Evolutionary conservation across 2,113 vertebrate species (phyloP).

Genomic region (Ariopsis seemanni): DNA sequence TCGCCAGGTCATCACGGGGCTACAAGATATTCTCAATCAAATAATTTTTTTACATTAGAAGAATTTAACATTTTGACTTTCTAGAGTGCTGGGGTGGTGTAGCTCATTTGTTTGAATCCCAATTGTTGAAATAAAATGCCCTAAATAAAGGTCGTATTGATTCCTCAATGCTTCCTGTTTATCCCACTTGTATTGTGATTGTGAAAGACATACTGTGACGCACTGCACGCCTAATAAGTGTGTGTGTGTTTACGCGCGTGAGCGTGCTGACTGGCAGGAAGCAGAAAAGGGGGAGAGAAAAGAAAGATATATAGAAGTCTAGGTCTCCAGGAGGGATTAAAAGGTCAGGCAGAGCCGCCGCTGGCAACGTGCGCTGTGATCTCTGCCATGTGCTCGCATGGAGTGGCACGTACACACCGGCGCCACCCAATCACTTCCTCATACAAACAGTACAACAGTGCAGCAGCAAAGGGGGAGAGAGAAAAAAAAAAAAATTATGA

Average conservation of each 20-base stretch:
- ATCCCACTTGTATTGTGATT: not conserved
- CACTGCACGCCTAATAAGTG: not conserved
- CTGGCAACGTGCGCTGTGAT: slow-evolving; percentile 60
- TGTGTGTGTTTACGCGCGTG: no score
- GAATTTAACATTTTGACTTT: no score
- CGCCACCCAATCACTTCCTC: slow-evolving; percentile 60
- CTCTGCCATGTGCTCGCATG: slow-evolving; percentile 51
- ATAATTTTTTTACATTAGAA: not conserved
- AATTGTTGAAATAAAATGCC: not conserved
- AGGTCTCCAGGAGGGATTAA: slow-evolving; percentile 62
- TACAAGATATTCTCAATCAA: not conserved
- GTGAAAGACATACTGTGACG: not conserved
- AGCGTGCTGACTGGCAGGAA: not conserved
- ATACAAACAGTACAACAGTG: slow-evolving; percentile 52
- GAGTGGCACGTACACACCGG: slow-evolving; percentile 64
- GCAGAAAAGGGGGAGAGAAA: not conserved
- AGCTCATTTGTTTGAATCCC: not conserved
- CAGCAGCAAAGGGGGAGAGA: not conserved
- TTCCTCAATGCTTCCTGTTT: not conserved
- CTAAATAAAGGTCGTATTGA: not conserved
- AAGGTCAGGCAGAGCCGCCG: slow-evolving; percentile 55
- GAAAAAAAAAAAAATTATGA: not conserved
- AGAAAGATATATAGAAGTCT: slow-evolving; percentile 45
- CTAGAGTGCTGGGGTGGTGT: not conserved
- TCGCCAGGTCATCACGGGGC: no score